phyloP scores from a whole-genome alignment of 2,797 vertebrate species.

The Sphenodon punctatus region DNA sequence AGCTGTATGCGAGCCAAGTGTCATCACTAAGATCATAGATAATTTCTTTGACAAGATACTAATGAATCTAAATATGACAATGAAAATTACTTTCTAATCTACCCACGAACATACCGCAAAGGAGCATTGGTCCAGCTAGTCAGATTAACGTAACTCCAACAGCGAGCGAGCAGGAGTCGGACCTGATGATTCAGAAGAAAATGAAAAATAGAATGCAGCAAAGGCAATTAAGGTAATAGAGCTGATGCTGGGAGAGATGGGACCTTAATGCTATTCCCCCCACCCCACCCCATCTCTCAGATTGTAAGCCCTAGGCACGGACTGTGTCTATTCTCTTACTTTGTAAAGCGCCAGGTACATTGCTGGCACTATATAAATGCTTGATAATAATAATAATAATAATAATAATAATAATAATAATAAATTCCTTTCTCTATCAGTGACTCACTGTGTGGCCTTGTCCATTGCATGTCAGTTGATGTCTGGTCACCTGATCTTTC shows the following conservation, averaged over 20 bases:
- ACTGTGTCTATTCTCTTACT: too few relatives aligned
- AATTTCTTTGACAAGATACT: conserved; percentile 52
- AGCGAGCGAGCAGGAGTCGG: neutral
- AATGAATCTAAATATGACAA: conserved; percentile 42
- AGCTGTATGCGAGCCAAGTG: conserved; percentile 46
- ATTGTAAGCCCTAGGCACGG: too few relatives aligned
- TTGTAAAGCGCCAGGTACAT: too few relatives aligned
- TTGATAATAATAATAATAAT: too few relatives aligned
- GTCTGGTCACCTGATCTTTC: too few relatives aligned
- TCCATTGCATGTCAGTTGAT: neutral
- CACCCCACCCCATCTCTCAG: too few relatives aligned
- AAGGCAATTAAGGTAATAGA: neutral
- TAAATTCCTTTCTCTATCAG: conserved; percentile 30
- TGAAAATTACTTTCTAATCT: conserved; percentile 7
- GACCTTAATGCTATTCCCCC: neutral
- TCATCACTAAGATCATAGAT: conserved; percentile 3
- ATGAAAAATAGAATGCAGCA: neutral
- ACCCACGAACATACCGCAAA: accelerated
- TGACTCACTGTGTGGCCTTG: accelerated
- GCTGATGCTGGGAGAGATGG: neutral
- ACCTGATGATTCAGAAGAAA: conserved; percentile 3
- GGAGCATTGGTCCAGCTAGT: neutral
- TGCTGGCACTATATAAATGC: too few relatives aligned
- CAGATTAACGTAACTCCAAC: neutral
- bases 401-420: too few relatives aligned